These are phyloP conservation scores for Papilio demoleus DNA, from an alignment of 2,888 invertebrate species.

Conservation along the genomic window DNA sequence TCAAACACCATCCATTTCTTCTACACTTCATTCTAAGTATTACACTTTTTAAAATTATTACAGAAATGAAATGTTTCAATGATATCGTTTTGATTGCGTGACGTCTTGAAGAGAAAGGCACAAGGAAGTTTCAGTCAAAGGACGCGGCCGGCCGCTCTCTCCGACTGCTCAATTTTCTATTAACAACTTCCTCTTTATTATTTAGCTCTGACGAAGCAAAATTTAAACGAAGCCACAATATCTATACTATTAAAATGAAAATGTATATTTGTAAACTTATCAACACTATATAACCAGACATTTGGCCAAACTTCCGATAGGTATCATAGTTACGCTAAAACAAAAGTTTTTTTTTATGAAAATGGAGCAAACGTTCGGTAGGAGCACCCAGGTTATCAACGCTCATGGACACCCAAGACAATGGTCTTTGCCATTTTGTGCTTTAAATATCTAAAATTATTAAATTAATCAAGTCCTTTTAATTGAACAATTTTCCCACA, in stretches of 20 bases:
- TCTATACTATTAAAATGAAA: not conserved
- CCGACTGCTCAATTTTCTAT: conserved; percentile 27
- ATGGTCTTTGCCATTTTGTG: too few relatives aligned
- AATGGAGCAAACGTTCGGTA: too few relatives aligned
- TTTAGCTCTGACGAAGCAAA: conserved; percentile 4
- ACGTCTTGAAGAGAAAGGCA: not conserved
- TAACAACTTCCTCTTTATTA: conserved; percentile 21
- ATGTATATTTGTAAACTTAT: not conserved
- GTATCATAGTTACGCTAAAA: too few relatives aligned
- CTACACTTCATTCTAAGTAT: too few relatives aligned
- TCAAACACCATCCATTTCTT: too few relatives aligned
- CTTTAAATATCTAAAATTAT: not conserved
- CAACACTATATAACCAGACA: too few relatives aligned
- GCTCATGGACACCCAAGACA: not conserved
- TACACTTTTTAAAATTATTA: too few relatives aligned
- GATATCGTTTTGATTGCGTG: not conserved
- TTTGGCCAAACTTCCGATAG: too few relatives aligned
- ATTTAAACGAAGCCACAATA: not conserved
- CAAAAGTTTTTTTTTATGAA: too few relatives aligned
- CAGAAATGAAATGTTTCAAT: not conserved
- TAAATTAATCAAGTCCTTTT: too few relatives aligned
- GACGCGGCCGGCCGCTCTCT: conserved; percentile 5
- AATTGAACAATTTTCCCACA: not conserved
- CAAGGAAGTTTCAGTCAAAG: conserved; percentile 25
- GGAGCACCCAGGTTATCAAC: too few relatives aligned